A percentile compares a stretch with the other conserved stretches of the same genome.
Conservation (phyloP, 2,888 invertebrate genomes). For the Cremastinae sp. region DNA sequence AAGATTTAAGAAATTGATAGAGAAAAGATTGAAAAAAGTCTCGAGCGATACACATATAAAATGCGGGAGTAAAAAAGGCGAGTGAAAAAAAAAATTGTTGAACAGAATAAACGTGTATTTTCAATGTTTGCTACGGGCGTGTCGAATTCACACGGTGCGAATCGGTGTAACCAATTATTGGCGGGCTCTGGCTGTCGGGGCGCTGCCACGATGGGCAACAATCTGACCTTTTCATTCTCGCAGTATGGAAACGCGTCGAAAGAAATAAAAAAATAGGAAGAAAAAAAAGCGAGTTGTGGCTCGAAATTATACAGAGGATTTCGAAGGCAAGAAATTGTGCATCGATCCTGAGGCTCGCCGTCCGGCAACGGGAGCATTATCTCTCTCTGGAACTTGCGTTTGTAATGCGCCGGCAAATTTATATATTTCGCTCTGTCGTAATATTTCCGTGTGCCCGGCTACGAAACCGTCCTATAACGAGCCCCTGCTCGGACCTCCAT, state of each 20-base stretch:
- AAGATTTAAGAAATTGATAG: too few relatives aligned
- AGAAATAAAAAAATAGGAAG: conserved; percentile 9
- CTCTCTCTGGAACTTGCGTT: conserved; percentile 4
- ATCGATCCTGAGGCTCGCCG: conserved; percentile 2
- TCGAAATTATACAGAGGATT: conserved; percentile 43
- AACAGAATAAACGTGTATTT: conserved; percentile 6
- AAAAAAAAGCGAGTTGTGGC: conserved; percentile 6
- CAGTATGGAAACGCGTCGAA: not conserved
- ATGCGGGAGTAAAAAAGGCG: not conserved
- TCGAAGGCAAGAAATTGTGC: not conserved
- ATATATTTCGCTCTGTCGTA: conserved; percentile 28
- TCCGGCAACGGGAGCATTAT: conserved; percentile 34
- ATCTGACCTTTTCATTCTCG: conserved; percentile 51
- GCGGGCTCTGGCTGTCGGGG: conserved; percentile 4
- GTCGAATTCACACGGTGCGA: conserved; percentile 51
- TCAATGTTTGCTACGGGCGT: conserved; percentile 22
- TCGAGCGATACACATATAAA: not conserved
- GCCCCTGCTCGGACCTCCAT: conserved; percentile 1
- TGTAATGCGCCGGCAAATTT: not conserved
- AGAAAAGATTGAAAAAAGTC: not conserved
- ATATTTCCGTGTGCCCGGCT: conserved; percentile 31
- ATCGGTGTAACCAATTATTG: conserved; percentile 40
- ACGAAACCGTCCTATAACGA: conserved; percentile 6
- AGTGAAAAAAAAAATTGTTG: not conserved
- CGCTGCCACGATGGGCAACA: conserved; percentile 10